Conservation (phyloP, 2,797 vertebrate species). For the Catharus ustulatus region DNA sequence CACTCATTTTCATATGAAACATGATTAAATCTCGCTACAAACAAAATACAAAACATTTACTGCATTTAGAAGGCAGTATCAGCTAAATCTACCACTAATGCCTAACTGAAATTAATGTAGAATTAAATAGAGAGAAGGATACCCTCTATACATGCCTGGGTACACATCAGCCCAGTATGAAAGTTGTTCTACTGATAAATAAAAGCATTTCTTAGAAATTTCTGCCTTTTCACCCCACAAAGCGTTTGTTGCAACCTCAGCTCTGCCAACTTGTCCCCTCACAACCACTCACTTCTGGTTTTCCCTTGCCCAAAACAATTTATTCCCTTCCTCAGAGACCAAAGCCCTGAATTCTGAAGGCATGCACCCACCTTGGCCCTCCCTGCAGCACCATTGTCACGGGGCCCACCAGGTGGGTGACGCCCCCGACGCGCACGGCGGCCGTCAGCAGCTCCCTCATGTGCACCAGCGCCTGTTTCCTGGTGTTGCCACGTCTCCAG, state of each 20-base stretch:
- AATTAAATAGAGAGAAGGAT: not conserved
- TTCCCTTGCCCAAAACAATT: not conserved
- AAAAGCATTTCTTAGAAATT: not conserved
- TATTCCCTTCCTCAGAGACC: not conserved
- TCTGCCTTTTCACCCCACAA: not conserved
- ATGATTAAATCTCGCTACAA: not conserved
- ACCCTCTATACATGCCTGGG: not conserved
- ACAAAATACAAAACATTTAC: not conserved
- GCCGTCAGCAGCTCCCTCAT: constrained; percentile 97
- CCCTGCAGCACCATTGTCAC: constrained; percentile 98
- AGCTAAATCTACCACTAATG: not conserved
- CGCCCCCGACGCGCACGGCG: constrained; percentile 93
- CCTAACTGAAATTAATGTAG: not conserved
- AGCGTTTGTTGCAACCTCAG: not conserved
- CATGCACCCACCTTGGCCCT: constrained; percentile 87
- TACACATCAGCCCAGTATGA: fast-evolving
- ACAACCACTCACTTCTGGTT: not conserved
- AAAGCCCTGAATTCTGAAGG: not conserved
- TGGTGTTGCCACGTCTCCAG: constrained; percentile 93
- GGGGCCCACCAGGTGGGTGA: constrained; percentile 94
- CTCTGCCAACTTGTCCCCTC: not conserved
- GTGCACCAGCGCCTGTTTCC: constrained; percentile 95
- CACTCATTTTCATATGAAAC: not conserved
- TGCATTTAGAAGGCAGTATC: not conserved
- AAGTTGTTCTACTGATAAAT: not conserved